Evolutionary conservation across 1,140 invertebrate species (phyloP), one percentile per base, ranked within the genome.

Genomic region (Ruditapes philippinarum): DNA sequence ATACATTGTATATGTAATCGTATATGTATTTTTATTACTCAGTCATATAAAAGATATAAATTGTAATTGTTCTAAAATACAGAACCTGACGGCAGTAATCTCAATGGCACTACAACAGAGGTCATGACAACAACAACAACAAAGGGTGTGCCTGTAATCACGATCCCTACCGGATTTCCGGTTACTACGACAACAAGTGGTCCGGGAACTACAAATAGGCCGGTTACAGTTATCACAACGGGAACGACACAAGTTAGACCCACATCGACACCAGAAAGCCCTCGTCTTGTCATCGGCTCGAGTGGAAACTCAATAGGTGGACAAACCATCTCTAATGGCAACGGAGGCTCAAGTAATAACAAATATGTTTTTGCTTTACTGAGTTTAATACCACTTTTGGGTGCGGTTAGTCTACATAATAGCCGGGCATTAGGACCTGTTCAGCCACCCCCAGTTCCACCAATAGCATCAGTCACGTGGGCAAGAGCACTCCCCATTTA

Each of bases 351-450:
- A 11, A 19, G 12, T 28, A 49, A 76, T 57, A 74, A 38, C 45
- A 42, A 28, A 49, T 65, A 76, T 22, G 68, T 89, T 0, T 51
- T 83, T 51, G 19, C 42, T 25, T 40, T 82, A 12, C 38, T 89
- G 14, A 57, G 65, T 36, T 33, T 89, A 4, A 22, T 89, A 0
- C 87, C 87, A 4, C n/a, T 89, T 11, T 28, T 89, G 9, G 79
- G 79, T 38, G 79, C 87, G 0, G 9, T 60, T 28, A 45, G 73
- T 45, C 38, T 88, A 0, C 54, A 65, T 33, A 62, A 54, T 7
- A 54, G 57, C 40, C 33, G 31, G 1, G 0, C 28, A 40, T 1
- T n/a, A 38, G 42, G 36, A 9, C 33, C n/a, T 19, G 42, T 38
- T 25, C 83, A 28, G 9, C 51, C 60, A 2, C 0, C 70, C 25